Conservation (phyloP, 2,797 vertebrate genomes). For the Propithecus deckenii region DNA sequence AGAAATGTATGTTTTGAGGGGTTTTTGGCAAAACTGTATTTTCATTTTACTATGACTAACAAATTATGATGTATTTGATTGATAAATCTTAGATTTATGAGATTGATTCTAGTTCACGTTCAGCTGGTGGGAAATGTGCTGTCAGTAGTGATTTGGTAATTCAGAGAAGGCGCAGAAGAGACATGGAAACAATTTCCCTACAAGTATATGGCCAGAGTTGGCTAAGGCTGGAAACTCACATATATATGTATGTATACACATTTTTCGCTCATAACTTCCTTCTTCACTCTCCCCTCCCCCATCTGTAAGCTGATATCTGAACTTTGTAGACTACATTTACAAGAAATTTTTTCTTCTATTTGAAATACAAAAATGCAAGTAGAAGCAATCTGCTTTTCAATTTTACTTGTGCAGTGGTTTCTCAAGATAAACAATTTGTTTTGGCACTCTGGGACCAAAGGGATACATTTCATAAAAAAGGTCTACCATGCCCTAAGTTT, state of each 20-base stretch:
- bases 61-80: background rate
- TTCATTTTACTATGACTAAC: background rate
- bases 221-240: background rate
- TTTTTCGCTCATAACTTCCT: constrained; percentile 28
- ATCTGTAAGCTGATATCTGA: constrained; percentile 24
- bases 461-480: background rate
- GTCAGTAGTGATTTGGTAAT: background rate
- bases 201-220: background rate
- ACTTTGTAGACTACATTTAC: background rate
- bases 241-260: background rate
- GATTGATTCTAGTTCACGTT: background rate
- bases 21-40: background rate
- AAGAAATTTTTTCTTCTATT: background rate
- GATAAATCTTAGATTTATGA: background rate
- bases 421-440: constrained; percentile 4
- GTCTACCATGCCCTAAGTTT: background rate
- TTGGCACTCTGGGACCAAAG: background rate
- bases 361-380: constrained; percentile 18
- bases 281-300: constrained; percentile 22
- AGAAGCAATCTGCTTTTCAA: constrained; percentile 19
- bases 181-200: background rate
- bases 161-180: constrained; percentile 20
- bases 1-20: background rate
- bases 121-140: constrained; percentile 12
- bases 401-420: constrained; percentile 44